Evolutionary conservation across 2,113 vertebrate species (phyloP).

Genomic region (Neodontobutis hainanensis): DNA sequence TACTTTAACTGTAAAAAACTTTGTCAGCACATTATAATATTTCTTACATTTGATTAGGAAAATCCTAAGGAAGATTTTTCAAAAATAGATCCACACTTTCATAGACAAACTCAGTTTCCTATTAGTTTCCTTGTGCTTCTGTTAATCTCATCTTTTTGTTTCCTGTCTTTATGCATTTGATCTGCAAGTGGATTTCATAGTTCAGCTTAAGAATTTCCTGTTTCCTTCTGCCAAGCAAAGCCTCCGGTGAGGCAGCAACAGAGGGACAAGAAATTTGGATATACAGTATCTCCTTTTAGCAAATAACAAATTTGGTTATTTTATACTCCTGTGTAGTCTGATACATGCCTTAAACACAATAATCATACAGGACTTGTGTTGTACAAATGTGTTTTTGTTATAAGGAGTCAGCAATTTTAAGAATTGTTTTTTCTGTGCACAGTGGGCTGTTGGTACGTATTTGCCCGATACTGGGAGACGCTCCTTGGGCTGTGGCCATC

Average conservation of each 20-base stretch:
- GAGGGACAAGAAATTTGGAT: neutral
- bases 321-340: neutral
- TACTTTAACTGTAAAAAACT: slow-evolving; percentile 61
- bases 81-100: too few species aligned
- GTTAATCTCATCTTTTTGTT: slow-evolving; percentile 18
- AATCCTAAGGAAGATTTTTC: neutral
- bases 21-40: neutral
- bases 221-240: slow-evolving; percentile 38
- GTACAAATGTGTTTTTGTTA: slow-evolving; percentile 13
- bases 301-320: neutral
- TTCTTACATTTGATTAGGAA: too few species aligned
- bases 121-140: slow-evolving; percentile 1
- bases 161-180: slow-evolving; percentile 7
- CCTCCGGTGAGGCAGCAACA: slow-evolving; percentile 2
- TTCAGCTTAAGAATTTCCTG: slow-evolving; percentile 57
- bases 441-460: slow-evolving; percentile 31
- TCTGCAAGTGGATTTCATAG: slow-evolving; percentile 7
- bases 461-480: slow-evolving; percentile 24
- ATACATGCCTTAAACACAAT: slow-evolving; percentile 10
- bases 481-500: slow-evolving; percentile 18
- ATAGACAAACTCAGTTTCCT: too few species aligned
- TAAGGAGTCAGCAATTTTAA: neutral
- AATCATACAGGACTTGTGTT: neutral
- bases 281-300: neutral
- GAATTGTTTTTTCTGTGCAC: slow-evolving; percentile 7